phyloP scores from a whole-genome alignment of 1,140 invertebrate genomes.

The Pachypeltis micranthus region DNA sequence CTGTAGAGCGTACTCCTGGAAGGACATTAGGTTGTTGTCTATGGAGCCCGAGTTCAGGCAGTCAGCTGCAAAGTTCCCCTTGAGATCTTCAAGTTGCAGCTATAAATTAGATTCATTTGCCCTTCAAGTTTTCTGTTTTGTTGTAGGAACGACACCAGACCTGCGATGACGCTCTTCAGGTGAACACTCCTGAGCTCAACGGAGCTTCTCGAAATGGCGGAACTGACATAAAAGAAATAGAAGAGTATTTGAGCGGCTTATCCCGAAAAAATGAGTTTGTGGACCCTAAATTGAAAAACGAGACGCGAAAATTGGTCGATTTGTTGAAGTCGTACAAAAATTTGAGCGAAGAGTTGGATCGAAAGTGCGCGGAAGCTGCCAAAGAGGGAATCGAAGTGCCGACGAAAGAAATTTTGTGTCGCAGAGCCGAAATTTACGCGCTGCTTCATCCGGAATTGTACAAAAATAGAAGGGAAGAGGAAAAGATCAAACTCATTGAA shows the following conservation, averaged over 20 bases:
- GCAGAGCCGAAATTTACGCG: constrained; percentile 14
- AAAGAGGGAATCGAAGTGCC: constrained; percentile 1
- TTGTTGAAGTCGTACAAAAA: constrained; percentile 18
- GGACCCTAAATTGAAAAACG: constrained; percentile 15
- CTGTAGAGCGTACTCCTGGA: no score
- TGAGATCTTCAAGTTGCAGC: no score
- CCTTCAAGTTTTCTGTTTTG: no score
- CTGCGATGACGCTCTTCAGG: no score
- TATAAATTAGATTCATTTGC: no score
- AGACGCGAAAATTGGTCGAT: constrained; percentile 9
- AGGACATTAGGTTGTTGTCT: no score
- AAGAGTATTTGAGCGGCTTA: constrained; percentile 4
- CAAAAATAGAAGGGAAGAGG: constrained; percentile 16
- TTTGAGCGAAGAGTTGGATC: constrained; percentile 8
- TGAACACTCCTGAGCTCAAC: no score
- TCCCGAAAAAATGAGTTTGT: background rate
- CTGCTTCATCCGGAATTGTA: constrained; percentile 17
- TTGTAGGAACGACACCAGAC: no score
- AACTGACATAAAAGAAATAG: no score
- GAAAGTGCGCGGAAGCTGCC: constrained; percentile 4
- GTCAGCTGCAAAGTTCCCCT: no score
- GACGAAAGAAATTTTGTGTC: background rate
- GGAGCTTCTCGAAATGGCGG: no score
- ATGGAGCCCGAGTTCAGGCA: no score
- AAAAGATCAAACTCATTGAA: constrained; percentile 13